Percentiles rank a stretch among this genome's conserved stretches.
Evolutionary conservation across 92 coral and sea anemone genomes (phyloP).

Genomic region (Palythoa grandis): DNA sequence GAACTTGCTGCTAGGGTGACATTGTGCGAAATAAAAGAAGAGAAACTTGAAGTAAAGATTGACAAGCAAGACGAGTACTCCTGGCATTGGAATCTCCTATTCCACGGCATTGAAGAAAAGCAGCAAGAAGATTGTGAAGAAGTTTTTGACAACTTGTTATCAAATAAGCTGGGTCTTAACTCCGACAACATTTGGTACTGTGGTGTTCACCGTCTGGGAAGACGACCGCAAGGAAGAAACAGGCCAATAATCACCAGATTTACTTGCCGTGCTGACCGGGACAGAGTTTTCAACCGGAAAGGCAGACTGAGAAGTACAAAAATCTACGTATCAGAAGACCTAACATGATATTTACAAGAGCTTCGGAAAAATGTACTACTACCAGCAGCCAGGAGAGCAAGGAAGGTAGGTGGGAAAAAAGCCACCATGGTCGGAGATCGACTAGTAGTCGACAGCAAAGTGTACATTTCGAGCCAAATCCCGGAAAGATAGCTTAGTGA

Average conservation of each 20-base stretch:
- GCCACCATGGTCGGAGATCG: background rate
- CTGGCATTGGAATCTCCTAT: background rate
- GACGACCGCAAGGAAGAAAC: slow-evolving; percentile 13
- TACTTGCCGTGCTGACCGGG: slow-evolving; percentile 40
- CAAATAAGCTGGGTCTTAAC: background rate
- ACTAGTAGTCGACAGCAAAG: background rate
- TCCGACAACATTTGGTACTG: slow-evolving; percentile 8
- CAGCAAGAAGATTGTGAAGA: background rate
- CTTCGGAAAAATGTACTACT: too few species aligned
- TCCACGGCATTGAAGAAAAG: background rate
- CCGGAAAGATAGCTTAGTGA: background rate
- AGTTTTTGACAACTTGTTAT: background rate
- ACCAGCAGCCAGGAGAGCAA: background rate
- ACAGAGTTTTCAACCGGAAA: slow-evolving; percentile 36
- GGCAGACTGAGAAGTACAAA: background rate
- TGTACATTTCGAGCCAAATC: background rate
- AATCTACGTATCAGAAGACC: slow-evolving; percentile 16
- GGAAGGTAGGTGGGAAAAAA: background rate
- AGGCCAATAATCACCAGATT: slow-evolving; percentile 41
- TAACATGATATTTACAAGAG: background rate
- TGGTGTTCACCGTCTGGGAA: slow-evolving; percentile 37
- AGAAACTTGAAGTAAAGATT: background rate
- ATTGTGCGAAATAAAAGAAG: background rate
- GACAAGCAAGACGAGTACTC: background rate
- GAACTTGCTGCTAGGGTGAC: background rate